Evolutionary conservation across 2,888 invertebrate genomes (phyloP), one percentile per base, ranked within the genome.

Genomic region (Belgica antarctica): DNA sequence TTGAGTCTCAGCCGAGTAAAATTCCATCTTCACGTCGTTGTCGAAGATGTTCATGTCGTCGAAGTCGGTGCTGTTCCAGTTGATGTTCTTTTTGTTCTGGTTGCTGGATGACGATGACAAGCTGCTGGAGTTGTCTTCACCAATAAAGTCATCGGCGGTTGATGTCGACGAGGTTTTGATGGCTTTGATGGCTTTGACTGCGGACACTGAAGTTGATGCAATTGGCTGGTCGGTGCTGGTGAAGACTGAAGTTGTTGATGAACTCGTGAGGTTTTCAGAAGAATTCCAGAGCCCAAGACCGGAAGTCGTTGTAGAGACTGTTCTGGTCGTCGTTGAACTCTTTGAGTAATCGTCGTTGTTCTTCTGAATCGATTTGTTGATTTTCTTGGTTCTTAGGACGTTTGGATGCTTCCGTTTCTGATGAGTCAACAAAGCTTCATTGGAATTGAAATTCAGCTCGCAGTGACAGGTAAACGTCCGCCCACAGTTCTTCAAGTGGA

Each of bases 371-470:
- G 52, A 52, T 17, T 69, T 59, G 10, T 27, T 24, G 19, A 1
- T 25, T 36, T 59, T 34, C 25, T 36, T 69, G 7, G 4, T 69
- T 3, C 41, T 41, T 5, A 41, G n/a, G 15, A 15, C 22, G 22
- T 10, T 22, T 12, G 80, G 80, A 63, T 76, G 76, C 73, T 80
- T 80, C 66, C 81, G 73, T 66, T 79, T 75, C 31, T 75, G 73
- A 74, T 81, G 81, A 0, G 81, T 80, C 59, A 76, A 73, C 57
- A 81, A 73, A 7, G 79, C 76, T 72, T 80, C 80, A 73, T 80
- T 80, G 36, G 75, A 75, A 5, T 73, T 70, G 72, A 80, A 81
- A 3, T 72, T 74, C 8, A 74, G 72, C n/a, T 75, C 72, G 74
- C 81, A 81, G 52, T 78, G 75, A 72, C 81, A 81, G 27, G 73